phyloP scores from a whole-genome alignment of 1,140 invertebrate genomes.

The Tetragnatha versicolor region DNA sequence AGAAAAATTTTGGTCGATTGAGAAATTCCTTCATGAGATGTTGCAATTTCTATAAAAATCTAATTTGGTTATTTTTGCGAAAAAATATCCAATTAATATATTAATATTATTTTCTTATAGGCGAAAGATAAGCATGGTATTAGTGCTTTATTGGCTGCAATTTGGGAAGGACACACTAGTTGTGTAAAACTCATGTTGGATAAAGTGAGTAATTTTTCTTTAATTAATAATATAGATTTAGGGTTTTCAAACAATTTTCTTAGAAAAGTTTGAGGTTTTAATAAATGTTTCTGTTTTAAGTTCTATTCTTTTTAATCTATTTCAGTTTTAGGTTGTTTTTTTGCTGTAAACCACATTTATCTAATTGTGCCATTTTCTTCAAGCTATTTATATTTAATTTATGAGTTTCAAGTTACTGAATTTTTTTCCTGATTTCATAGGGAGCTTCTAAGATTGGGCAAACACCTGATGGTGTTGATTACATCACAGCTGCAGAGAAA shows the following conservation, averaged over 20 bases:
- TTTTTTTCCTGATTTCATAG: constrained; percentile 67
- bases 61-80: no score
- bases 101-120: constrained; percentile 68
- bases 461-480: constrained; percentile 85
- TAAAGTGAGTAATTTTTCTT: constrained; percentile 71
- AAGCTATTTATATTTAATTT: not conserved
- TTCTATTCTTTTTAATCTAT: no score
- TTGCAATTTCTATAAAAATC: no score
- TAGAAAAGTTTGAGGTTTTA: not conserved
- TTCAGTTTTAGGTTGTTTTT: no score
- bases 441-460: constrained; percentile 83
- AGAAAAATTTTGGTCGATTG: no score
- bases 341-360: no score
- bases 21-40: no score
- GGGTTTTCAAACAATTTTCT: not conserved
- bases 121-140: constrained; percentile 93
- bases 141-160: constrained; percentile 87
- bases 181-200: constrained; percentile 87
- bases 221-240: not conserved
- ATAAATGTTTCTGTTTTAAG: not conserved
- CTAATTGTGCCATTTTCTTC: no score
- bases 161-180: constrained; percentile 93
- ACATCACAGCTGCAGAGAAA: constrained; percentile 88
- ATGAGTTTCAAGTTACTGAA: no score
- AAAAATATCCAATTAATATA: no score